Conservation (phyloP, 2,888 invertebrate genomes). For the Panorpa germanica region DNA sequence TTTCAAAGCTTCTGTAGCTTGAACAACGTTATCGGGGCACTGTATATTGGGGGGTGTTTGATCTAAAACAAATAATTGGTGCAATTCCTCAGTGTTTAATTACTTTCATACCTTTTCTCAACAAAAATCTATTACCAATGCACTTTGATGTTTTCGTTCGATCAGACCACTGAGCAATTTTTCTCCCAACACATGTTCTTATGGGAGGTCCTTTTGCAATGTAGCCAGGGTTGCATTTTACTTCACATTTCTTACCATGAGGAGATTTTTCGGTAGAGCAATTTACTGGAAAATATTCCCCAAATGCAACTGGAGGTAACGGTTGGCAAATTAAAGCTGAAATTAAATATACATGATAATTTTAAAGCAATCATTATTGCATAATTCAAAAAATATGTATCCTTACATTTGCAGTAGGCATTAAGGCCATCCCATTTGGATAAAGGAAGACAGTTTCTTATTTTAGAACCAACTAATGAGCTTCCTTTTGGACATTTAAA, state of each 20-base stretch:
- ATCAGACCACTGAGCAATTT: constrained; percentile 32
- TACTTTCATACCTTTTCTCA: too few species aligned
- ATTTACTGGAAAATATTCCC: constrained; percentile 28
- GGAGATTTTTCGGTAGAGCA: constrained; percentile 34
- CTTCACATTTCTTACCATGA: constrained; percentile 35
- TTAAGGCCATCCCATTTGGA: constrained; percentile 49
- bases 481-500: constrained; percentile 43
- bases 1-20: constrained; percentile 8
- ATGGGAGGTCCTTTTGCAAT: constrained; percentile 30
- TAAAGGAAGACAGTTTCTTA: constrained; percentile 42
- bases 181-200: constrained; percentile 30
- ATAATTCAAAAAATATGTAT: too few species aligned
- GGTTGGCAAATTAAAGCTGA: constrained; percentile 28
- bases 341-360: background rate
- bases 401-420: constrained; percentile 41
- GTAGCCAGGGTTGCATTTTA: constrained; percentile 38
- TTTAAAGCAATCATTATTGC: constrained; percentile 3
- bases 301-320: constrained; percentile 29
- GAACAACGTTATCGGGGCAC: constrained; percentile 30
- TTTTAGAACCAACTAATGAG: constrained; percentile 38
- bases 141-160: constrained; percentile 25
- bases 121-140: constrained; percentile 22
- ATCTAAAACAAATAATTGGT: constrained; percentile 23
- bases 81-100: constrained; percentile 5
- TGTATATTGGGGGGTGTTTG: constrained; percentile 32